Evolutionary conservation across 2,888 invertebrate genomes (phyloP).

Genomic region (Pseudococcus longispinus): DNA sequence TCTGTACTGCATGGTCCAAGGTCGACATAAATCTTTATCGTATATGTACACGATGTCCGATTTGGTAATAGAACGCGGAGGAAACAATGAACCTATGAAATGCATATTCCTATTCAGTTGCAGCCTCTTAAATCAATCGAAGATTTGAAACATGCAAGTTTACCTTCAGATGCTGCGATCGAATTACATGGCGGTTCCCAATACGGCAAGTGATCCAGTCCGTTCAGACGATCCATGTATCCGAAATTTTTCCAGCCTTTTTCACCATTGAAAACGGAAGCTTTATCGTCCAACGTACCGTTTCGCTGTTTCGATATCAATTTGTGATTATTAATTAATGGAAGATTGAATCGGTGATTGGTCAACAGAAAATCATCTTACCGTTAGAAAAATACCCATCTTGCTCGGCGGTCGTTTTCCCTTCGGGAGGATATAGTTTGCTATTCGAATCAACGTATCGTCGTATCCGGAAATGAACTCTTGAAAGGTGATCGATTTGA

Average conservation of each 20-base stretch:
- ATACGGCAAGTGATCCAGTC: constrained; percentile 76
- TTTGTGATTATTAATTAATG: neutral
- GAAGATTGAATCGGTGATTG: neutral
- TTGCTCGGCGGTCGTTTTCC: constrained; percentile 78
- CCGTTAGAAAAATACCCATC: constrained; percentile 80
- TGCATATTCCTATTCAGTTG: neutral
- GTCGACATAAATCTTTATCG: constrained; percentile 86
- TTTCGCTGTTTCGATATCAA: constrained; percentile 69
- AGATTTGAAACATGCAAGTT: neutral
- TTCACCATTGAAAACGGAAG: constrained; percentile 80
- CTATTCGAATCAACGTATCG: constrained; percentile 78
- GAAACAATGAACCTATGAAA: constrained; percentile 78
- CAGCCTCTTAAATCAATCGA: neutral
- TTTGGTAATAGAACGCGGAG: constrained; percentile 76
- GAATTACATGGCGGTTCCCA: constrained; percentile 78
- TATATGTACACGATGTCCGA: constrained; percentile 77
- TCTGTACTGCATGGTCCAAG: constrained; percentile 76
- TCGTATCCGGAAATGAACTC: constrained; percentile 85
- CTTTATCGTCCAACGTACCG: constrained; percentile 80
- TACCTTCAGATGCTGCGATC: constrained; percentile 66
- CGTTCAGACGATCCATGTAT: constrained; percentile 77
- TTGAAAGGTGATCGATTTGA: constrained; percentile 80
- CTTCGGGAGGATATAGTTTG: constrained; percentile 82
- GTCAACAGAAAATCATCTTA: constrained; percentile 65
- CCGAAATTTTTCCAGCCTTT: constrained; percentile 82